Conservation (phyloP, 1,140 invertebrate genomes). For the Saccostrea echinata region DNA sequence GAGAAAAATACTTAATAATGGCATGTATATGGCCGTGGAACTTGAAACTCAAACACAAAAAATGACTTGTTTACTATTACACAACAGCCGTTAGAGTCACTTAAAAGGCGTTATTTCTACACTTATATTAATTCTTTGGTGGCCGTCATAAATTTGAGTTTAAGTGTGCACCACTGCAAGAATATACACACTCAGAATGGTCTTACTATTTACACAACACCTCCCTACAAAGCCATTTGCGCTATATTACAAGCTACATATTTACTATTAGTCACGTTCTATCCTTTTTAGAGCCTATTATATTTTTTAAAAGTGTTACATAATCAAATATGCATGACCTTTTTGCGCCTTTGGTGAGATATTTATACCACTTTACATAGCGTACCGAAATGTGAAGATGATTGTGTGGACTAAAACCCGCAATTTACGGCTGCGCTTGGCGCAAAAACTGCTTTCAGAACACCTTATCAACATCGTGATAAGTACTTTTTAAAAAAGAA, state of each 20-base stretch:
- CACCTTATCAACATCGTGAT: conserved; percentile 39
- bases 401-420: not conserved
- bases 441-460: conserved; percentile 9
- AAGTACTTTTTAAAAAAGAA: not conserved
- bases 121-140: conserved; percentile 57
- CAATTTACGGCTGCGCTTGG: conserved; percentile 16
- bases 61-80: conserved; percentile 50
- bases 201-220: conserved; percentile 39
- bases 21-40: conserved; percentile 38
- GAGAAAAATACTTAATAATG: conserved; percentile 33
- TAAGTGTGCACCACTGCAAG: conserved; percentile 42
- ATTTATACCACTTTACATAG: conserved; percentile 28
- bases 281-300: conserved; percentile 37
- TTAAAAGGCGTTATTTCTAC: conserved; percentile 61
- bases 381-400: conserved; percentile 8
- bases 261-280: conserved; percentile 41
- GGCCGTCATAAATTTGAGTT: conserved; percentile 52
- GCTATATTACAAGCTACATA: conserved; percentile 20
- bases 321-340: conserved; percentile 44
- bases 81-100: conserved; percentile 51
- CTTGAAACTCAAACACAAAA: conserved; percentile 20
- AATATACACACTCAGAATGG: conserved; percentile 7
- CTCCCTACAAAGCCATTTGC: conserved; percentile 42
- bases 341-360: conserved; percentile 11
- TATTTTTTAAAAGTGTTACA: conserved; percentile 48